Percentiles rank a stretch among this genome's conserved stretches.
These are phyloP conservation scores for Hydropotes inermis DNA, from an alignment of 2,113 vertebrate species.

Conservation along the genomic window DNA sequence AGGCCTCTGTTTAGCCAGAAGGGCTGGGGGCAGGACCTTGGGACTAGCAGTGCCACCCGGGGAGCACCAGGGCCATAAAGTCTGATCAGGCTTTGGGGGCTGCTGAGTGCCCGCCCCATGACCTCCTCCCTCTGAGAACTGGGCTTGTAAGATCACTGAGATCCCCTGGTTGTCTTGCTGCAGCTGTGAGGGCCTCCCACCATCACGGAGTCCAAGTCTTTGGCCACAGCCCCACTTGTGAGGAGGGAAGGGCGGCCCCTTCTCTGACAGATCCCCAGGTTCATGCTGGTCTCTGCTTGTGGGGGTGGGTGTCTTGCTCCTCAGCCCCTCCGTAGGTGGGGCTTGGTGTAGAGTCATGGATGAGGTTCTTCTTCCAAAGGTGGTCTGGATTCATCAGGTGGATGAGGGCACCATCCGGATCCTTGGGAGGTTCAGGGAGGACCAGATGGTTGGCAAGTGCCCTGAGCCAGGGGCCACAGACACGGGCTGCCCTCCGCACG, in stretches of 20 bases:
- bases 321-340: not conserved
- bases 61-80: not conserved
- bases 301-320: not conserved
- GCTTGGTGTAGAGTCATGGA: not conserved
- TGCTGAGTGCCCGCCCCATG: not conserved
- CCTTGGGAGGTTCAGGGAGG: not conserved
- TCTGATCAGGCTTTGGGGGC: not conserved
- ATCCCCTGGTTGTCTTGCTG: not conserved
- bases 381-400: not conserved
- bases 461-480: not conserved
- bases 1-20: not conserved
- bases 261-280: not conserved
- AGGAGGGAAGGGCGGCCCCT: not conserved
- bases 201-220: not conserved
- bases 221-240: not conserved
- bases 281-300: not conserved
- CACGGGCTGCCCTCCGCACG: not conserved
- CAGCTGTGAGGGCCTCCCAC: not conserved
- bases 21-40: not conserved
- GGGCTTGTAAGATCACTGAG: not conserved
- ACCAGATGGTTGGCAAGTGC: not conserved
- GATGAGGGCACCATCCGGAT: not conserved
- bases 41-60: fast-evolving
- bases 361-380: not conserved
- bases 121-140: fast-evolving